Percentiles rank a stretch among this genome's conserved stretches.
Evolutionary conservation across 2,888 invertebrate genomes (phyloP).

Genomic region (Arrhopalites spinosus): DNA sequence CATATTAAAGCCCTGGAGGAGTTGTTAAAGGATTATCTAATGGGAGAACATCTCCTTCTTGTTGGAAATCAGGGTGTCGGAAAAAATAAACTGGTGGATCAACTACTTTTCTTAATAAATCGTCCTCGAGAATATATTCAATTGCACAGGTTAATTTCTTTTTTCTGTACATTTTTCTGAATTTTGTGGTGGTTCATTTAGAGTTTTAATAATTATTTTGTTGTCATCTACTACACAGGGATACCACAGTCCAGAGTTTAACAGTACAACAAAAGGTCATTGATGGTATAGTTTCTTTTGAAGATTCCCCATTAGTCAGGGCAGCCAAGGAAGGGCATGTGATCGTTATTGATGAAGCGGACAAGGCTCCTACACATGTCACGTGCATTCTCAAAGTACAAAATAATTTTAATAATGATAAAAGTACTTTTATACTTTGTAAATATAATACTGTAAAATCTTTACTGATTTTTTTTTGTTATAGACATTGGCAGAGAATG

Average conservation of each 20-base stretch:
- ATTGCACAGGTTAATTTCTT: slow-evolving; percentile 66
- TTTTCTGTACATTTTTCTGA: background rate
- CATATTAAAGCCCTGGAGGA: slow-evolving; percentile 84
- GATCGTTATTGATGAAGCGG: slow-evolving; percentile 93
- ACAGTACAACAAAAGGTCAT: slow-evolving; percentile 81
- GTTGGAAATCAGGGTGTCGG: slow-evolving; percentile 99
- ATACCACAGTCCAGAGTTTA: slow-evolving; percentile 93
- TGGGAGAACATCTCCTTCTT: slow-evolving; percentile 88
- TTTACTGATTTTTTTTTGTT: slow-evolving; percentile 15
- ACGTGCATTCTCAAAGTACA: slow-evolving; percentile 85
- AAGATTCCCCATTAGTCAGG: slow-evolving; percentile 91
- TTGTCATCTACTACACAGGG: slow-evolving; percentile 62
- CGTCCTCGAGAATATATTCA: slow-evolving; percentile 94
- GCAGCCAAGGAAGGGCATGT: slow-evolving; percentile 89
- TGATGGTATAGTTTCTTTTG: slow-evolving; percentile 86
- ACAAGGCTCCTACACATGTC: slow-evolving; percentile 96
- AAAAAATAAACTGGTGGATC: slow-evolving; percentile 94
- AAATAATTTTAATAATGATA: too few relatives aligned
- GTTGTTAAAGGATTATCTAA: slow-evolving; percentile 83
- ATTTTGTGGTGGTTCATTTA: background rate
- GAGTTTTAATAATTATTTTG: background rate
- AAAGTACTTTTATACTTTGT: too few relatives aligned
- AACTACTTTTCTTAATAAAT: slow-evolving; percentile 83
- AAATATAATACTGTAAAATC: background rate
- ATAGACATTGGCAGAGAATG: slow-evolving; percentile 86